A percentile compares a stretch with the other conserved stretches of the same genome.
Evolutionary conservation across 2,888 invertebrate genomes (phyloP).

Genomic region (Monoplex corrugatus): DNA sequence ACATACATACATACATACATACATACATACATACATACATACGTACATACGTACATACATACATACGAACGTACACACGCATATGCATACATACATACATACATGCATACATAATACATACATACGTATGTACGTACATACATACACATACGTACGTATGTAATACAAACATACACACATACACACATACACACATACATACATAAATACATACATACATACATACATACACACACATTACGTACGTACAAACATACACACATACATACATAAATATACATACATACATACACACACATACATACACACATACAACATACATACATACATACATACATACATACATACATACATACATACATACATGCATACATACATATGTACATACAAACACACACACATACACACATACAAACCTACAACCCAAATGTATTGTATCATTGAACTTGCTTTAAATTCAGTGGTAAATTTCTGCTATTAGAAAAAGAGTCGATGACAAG

Average conservation of each 20-base stretch:
- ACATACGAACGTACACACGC: conserved; percentile 14
- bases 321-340: not conserved
- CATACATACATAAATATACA: conserved; percentile 9
- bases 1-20: not conserved
- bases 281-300: not conserved
- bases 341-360: not conserved
- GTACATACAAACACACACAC: conserved; percentile 21
- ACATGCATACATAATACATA: not conserved
- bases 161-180: not conserved
- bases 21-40: not conserved
- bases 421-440: too few species aligned
- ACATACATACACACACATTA: not conserved
- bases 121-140: too few species aligned
- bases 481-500: too few species aligned
- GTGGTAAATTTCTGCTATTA: too few species aligned
- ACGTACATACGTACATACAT: not conserved
- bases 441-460: too few species aligned
- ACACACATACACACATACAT: not conserved
- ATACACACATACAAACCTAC: not conserved
- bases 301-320: not conserved
- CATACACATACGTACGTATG: not conserved
- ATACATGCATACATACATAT: not conserved
- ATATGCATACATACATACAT: conserved; percentile 2
- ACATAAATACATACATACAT: not conserved
- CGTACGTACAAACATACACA: not conserved